Conservation (phyloP, 2,888 invertebrate species). For the Sarcophaga rosellei region DNA sequence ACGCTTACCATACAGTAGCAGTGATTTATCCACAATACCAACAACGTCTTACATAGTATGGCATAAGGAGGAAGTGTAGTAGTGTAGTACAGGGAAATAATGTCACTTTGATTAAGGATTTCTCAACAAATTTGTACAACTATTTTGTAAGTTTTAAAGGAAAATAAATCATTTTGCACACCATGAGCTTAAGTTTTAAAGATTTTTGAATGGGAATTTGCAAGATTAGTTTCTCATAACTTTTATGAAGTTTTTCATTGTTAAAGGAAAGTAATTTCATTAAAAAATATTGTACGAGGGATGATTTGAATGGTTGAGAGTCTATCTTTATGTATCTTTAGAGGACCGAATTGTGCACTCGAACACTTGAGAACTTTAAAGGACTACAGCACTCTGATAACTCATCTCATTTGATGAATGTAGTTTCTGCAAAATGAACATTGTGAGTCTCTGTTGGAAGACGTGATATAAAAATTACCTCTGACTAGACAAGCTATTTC, state of each 20-base stretch:
- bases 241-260: neutral
- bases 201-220: conserved; percentile 5
- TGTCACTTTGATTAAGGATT: conserved; percentile 57
- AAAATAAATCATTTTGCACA: conserved; percentile 34
- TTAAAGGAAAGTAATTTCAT: neutral
- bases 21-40: conserved; percentile 7
- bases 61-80: neutral
- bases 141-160: conserved; percentile 52
- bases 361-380: too few species aligned
- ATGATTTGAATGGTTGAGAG: too few species aligned
- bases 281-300: neutral
- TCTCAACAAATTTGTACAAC: conserved; percentile 57
- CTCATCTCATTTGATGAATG: too few species aligned
- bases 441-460: too few species aligned
- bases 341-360: too few species aligned
- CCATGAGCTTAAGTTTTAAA: conserved; percentile 1
- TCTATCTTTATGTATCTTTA: too few species aligned
- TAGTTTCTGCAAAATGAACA: too few species aligned
- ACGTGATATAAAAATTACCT: too few species aligned
- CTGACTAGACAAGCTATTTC: too few species aligned
- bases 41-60: neutral
- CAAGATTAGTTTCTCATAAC: neutral
- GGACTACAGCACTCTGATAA: too few species aligned
- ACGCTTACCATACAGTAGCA: neutral
- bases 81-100: neutral